Evolutionary conservation across 1,140 invertebrate species (phyloP).

Genomic region (Galleria mellonella): DNA sequence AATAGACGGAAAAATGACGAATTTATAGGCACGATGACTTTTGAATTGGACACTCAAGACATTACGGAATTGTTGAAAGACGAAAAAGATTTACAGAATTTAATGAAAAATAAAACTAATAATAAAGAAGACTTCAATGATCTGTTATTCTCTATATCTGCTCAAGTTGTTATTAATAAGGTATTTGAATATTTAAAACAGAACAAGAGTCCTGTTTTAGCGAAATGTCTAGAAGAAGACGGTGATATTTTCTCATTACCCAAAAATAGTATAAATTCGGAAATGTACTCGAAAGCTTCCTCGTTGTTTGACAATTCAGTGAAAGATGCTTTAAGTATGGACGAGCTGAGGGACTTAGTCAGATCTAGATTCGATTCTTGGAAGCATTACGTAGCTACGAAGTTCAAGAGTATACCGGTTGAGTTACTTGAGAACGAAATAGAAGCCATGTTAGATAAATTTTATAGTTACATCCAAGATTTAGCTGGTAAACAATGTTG

Average conservation of each 20-base stretch:
- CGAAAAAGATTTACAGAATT: slow-evolving; percentile 41
- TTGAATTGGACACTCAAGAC: slow-evolving; percentile 50
- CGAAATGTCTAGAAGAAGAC: slow-evolving; percentile 46
- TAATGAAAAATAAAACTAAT: slow-evolving; percentile 42
- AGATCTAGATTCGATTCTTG: slow-evolving; percentile 48
- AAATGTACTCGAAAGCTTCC: slow-evolving; percentile 47
- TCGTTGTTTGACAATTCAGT: slow-evolving; percentile 54
- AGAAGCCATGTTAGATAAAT: slow-evolving; percentile 51
- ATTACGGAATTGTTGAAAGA: slow-evolving; percentile 47
- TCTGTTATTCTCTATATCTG: slow-evolving; percentile 48
- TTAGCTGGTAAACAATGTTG: slow-evolving; percentile 38
- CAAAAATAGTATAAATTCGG: slow-evolving; percentile 37
- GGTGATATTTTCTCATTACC: slow-evolving; percentile 28
- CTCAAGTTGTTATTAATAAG: slow-evolving; percentile 59
- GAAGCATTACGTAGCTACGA: slow-evolving; percentile 48
- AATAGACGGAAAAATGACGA: slow-evolving; percentile 45
- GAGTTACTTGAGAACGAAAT: slow-evolving; percentile 54
- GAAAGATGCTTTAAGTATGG: slow-evolving; percentile 55
- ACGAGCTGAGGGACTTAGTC: slow-evolving; percentile 44
- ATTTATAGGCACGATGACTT: slow-evolving; percentile 34
- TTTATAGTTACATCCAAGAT: slow-evolving; percentile 55
- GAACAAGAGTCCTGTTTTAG: slow-evolving; percentile 44
- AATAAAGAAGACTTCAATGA: slow-evolving; percentile 53
- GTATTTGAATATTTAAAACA: slow-evolving; percentile 58
- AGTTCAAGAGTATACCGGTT: slow-evolving; percentile 53